Evolutionary conservation across 2,113 vertebrate genomes (phyloP), one percentile per base, ranked within the genome.

Genomic region (Cairina moschata): DNA sequence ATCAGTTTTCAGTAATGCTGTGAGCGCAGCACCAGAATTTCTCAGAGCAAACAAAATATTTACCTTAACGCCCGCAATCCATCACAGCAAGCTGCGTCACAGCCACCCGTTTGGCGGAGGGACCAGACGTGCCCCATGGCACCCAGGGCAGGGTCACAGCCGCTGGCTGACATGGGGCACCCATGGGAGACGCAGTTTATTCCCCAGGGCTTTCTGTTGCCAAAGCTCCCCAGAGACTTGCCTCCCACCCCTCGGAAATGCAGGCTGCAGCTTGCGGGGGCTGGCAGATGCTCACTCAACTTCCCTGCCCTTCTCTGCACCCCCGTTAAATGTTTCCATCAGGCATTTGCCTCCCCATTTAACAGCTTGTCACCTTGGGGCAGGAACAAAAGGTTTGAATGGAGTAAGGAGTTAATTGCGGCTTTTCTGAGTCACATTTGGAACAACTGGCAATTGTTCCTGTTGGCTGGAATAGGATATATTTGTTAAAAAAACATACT

Each of bases 71-170:
- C 13, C 40, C 9, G 12, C 12, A 17, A 40, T 16, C 8, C 52
- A 9, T 1, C 38, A 17, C n/a, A 34, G 38, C 68, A 40, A 20
- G 13, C 29, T 26, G 2, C 3, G 40, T 29, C 38, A 8, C 20
- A 17, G 23, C 0, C 2, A 2, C 2, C 2, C 17, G 8, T 44
- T 2, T 11, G 34, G 14, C 1, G 26, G 8, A 4, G 56, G 63
- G 34, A 52, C 14, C 1, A 5, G 26, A 23, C 18, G 23, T 5
- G 14, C 28, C 17, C 1, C 6, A 2, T 9, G 46, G 18, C 8
- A 40, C 36, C 52, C 48, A 50, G 48, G 48, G 48, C 48, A 23
- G 21, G 48, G 48, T 22, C 21, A 23, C 40, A 40, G 40, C 40
- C 40, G 40, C 40, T 40, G 40, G 40, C 48, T 50, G 48, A 50